Percentiles rank a stretch among this genome's conserved stretches.
Evolutionary conservation across 2,888 invertebrate species (phyloP).

Genomic region (Belgica antarctica): DNA sequence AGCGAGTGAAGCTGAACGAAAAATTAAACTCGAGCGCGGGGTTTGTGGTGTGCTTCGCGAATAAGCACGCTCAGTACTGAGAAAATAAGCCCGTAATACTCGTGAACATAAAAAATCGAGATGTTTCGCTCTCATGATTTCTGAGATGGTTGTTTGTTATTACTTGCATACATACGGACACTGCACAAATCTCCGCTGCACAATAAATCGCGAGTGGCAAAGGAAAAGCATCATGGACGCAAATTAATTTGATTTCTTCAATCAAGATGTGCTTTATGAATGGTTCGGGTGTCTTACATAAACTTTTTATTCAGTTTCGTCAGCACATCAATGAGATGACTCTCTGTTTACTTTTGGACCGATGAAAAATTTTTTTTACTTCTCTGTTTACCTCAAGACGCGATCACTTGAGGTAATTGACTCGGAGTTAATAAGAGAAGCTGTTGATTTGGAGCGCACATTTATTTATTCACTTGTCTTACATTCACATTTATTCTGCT

Average conservation of each 20-base stretch:
- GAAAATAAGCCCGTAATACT: neutral
- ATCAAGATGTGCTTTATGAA: too few relatives aligned
- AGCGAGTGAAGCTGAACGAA: neutral
- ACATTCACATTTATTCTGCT: conserved; percentile 93
- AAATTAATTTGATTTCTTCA: too few relatives aligned
- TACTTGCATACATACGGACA: neutral
- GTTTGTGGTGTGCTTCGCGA: conserved; percentile 12
- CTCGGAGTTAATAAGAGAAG: neutral
- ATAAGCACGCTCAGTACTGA: neutral
- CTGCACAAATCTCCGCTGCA: conserved; percentile 8
- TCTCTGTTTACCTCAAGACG: too few relatives aligned
- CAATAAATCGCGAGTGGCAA: neutral
- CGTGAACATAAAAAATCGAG: neutral
- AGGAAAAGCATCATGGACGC: too few relatives aligned
- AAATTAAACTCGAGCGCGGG: neutral
- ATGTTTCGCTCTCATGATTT: conserved; percentile 17
- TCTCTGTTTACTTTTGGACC: too few relatives aligned
- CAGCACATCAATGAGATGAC: too few relatives aligned
- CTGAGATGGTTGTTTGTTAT: neutral
- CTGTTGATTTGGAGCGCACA: neutral
- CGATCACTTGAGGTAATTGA: too few relatives aligned
- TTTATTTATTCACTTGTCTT: conserved; percentile 67
- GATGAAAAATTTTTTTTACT: too few relatives aligned
- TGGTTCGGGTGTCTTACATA: too few relatives aligned
- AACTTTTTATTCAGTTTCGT: too few relatives aligned